Evolutionary conservation across 2,888 invertebrate genomes (phyloP).

Genomic region (Syrista parreyssii): DNA sequence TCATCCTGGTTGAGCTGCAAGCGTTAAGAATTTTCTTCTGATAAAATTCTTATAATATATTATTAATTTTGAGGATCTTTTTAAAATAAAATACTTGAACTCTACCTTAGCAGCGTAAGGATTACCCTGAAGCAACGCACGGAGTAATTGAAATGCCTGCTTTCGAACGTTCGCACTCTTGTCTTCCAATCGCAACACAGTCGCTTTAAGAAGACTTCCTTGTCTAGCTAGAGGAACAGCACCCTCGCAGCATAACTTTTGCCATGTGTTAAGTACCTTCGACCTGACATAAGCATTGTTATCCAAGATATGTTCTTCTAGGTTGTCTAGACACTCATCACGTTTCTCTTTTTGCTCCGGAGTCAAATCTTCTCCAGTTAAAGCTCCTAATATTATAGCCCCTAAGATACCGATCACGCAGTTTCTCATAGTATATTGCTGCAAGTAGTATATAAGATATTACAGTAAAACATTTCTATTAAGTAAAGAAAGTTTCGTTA

Average conservation of each 20-base stretch:
- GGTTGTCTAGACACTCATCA: constrained; percentile 82
- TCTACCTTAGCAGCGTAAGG: constrained; percentile 83
- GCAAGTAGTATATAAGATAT: constrained; percentile 29
- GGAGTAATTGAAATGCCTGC: constrained; percentile 81
- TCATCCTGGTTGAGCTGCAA: constrained; percentile 68
- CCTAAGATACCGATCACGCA: constrained; percentile 86
- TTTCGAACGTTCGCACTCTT: constrained; percentile 88
- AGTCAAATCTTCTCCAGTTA: constrained; percentile 79
- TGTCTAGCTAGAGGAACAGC: constrained; percentile 82
- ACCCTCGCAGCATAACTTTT: constrained; percentile 80
- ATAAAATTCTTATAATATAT: neutral
- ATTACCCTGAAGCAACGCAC: constrained; percentile 85
- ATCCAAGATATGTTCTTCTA: constrained; percentile 88
- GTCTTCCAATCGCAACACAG: constrained; percentile 81
- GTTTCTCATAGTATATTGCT: constrained; percentile 77
- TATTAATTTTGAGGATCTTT: neutral
- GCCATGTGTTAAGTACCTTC: constrained; percentile 87
- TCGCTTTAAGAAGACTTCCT: constrained; percentile 74
- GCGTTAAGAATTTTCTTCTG: neutral
- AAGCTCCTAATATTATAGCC: constrained; percentile 78
- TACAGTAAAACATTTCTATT: neutral
- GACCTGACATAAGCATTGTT: constrained; percentile 86
- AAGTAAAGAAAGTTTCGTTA: neutral
- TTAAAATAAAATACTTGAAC: constrained; percentile 46
- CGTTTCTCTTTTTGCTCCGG: constrained; percentile 76